phyloP scores from a whole-genome alignment of 2,797 vertebrate species.

The Coregonus suidteri region DNA sequence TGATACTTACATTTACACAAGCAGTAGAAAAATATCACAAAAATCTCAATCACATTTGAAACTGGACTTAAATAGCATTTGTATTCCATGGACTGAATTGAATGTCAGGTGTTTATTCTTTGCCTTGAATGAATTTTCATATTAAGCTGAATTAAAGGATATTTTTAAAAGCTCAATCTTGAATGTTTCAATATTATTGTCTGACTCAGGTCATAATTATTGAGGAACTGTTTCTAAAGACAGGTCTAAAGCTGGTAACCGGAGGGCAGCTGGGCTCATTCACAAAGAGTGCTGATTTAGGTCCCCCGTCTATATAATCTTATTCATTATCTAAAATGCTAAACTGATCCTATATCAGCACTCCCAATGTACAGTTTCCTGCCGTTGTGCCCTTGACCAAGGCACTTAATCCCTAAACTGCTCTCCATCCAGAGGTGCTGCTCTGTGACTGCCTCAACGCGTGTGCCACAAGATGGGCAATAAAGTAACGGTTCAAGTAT shows the following conservation, averaged over 20 bases:
- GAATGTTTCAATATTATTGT: constrained; percentile 28
- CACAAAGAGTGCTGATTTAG: no score
- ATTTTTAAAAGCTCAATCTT: constrained; percentile 17
- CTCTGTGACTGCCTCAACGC: not conserved
- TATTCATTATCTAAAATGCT: not conserved
- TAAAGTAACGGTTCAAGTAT: not conserved
- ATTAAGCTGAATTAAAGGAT: constrained; percentile 66
- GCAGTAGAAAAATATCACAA: constrained; percentile 29
- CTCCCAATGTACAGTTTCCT: not conserved
- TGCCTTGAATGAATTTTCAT: constrained; percentile 54
- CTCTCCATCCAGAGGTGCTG: not conserved
- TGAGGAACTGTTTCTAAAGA: not conserved
- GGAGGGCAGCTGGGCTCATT: not conserved
- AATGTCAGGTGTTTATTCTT: constrained; percentile 44
- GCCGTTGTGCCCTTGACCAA: not conserved
- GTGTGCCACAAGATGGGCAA: no score
- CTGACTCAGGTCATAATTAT: constrained; percentile 1
- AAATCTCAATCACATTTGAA: constrained; percentile 10
- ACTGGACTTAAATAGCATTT: constrained; percentile 41
- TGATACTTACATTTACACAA: constrained; percentile 14
- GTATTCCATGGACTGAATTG: constrained; percentile 42
- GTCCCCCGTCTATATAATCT: no score
- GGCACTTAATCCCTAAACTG: not conserved
- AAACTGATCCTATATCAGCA: not conserved
- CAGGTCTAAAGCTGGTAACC: not conserved